Evolutionary conservation across 1,140 invertebrate genomes (phyloP).

Genomic region (Littorina saxatilis): DNA sequence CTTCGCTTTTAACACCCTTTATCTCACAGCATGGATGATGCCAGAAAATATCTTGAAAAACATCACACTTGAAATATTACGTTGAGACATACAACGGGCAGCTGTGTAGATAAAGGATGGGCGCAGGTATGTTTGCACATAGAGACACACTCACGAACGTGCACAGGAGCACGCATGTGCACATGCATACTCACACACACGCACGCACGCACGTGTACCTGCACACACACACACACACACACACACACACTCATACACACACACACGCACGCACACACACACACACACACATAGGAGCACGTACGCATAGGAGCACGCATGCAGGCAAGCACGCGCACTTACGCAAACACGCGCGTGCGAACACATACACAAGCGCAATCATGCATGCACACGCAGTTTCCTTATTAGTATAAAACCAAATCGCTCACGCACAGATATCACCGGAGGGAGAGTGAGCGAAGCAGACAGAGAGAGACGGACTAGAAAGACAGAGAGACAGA

Average conservation of each 20-base stretch:
- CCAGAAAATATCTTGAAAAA: no score
- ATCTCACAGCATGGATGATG: no score
- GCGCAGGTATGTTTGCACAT: no score
- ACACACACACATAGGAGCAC: background rate
- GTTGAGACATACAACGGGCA: no score
- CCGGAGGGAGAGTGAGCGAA: conserved; percentile 11
- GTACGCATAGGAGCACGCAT: background rate
- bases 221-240: conserved; percentile 7
- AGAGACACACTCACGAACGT: background rate
- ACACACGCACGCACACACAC: background rate
- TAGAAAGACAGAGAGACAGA: background rate
- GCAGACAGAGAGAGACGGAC: background rate
- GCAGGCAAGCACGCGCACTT: background rate
- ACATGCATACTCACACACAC: background rate
- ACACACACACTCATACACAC: conserved; percentile 8
- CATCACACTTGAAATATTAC: no score
- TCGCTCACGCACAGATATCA: background rate
- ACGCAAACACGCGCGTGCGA: background rate
- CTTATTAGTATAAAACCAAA: no score
- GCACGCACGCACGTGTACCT: background rate
- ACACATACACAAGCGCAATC: background rate
- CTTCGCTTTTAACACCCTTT: no score
- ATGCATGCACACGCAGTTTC: background rate
- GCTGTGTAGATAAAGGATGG: no score
- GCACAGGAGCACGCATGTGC: background rate